Conservation (phyloP, 2,113 vertebrate genomes). For the Podarcis cretensis region DNA sequence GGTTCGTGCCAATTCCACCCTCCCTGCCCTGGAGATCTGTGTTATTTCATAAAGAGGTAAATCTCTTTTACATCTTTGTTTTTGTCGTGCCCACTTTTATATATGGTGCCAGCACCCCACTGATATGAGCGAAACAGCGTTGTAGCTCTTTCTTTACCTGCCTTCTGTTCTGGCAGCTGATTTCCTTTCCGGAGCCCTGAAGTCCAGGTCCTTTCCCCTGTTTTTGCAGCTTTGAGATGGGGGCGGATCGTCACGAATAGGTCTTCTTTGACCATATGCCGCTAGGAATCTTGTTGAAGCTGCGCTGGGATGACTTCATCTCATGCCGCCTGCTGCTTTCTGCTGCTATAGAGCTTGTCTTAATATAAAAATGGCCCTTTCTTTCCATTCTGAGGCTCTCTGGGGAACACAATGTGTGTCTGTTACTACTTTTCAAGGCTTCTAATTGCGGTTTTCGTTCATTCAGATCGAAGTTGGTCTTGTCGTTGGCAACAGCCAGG, state of each 20-base stretch:
- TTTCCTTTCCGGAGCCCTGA: not conserved
- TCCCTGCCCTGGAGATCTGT: not conserved
- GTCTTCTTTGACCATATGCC: not conserved
- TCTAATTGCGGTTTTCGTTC: conserved; percentile 47
- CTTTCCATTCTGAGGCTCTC: not conserved
- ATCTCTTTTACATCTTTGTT: not conserved
- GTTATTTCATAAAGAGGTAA: not conserved
- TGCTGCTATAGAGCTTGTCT: not conserved
- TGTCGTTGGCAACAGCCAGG: conserved; percentile 92
- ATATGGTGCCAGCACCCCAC: not conserved
- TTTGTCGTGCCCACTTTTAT: not conserved
- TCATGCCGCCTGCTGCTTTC: not conserved
- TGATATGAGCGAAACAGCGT: not conserved
- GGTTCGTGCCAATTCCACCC: not conserved
- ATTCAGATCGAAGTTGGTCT: conserved; percentile 89
- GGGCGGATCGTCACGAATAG: not conserved
- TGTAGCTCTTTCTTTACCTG: not conserved
- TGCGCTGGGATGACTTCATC: not conserved
- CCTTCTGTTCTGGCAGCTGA: not conserved
- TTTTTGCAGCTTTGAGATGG: not conserved
- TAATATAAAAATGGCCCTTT: not conserved
- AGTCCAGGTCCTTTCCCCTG: not conserved
- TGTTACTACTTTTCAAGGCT: not conserved
- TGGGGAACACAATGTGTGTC: not conserved
- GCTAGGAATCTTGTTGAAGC: not conserved